Conservation (phyloP, 2,113 vertebrate genomes). For the Gadus chalcogrammus region DNA sequence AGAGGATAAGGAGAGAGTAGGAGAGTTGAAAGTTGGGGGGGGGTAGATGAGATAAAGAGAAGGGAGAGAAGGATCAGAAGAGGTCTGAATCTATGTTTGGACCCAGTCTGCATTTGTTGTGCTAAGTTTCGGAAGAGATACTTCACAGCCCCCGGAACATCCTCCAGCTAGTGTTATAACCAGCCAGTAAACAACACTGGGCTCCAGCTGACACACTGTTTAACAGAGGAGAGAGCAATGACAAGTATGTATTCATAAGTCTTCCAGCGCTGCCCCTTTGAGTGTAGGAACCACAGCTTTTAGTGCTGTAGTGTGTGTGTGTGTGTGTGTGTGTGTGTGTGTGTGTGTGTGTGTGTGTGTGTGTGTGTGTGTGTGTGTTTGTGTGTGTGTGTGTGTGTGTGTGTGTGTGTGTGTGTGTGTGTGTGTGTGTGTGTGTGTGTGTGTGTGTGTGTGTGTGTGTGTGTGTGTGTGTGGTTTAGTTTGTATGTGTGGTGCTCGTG, state of each 20-base stretch:
- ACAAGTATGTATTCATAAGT: constrained; percentile 19
- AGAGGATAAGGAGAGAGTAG: background rate
- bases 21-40: background rate
- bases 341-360: constrained; percentile 23
- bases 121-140: constrained; percentile 27
- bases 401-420: too few species aligned
- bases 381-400: too few species aligned
- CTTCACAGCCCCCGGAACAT: constrained; percentile 46
- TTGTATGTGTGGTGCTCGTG: background rate
- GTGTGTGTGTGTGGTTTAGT: background rate
- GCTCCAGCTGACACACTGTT: constrained; percentile 29
- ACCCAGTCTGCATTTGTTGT: constrained; percentile 23
- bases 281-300: constrained; percentile 1
- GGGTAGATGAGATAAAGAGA: background rate
- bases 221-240: constrained; percentile 38
- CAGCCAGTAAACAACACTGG: constrained; percentile 45
- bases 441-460: constrained; percentile 2
- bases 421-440: too few species aligned
- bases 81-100: background rate
- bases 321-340: constrained; percentile 3
- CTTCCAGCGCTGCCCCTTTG: background rate
- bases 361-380: too few species aligned
- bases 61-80: background rate
- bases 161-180: constrained; percentile 47
- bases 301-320: constrained; percentile 3